Percentiles rank a stretch among this genome's conserved stretches.
Conservation (phyloP, 2,113 vertebrate species). For the Lonchura striata region DNA sequence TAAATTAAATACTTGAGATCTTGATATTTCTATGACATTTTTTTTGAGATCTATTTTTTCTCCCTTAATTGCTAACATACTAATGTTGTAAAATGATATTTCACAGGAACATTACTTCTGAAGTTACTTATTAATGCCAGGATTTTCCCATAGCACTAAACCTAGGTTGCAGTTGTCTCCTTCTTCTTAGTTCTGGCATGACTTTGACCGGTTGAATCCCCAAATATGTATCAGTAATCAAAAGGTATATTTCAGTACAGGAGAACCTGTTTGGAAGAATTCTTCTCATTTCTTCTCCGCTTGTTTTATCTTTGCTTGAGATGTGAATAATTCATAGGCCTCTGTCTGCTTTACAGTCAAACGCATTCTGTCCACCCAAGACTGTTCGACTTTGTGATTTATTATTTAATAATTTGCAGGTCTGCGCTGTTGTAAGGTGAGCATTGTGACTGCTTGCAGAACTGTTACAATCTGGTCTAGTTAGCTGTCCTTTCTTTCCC, state of each 20-base stretch:
- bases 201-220: slow-evolving; percentile 71
- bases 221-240: slow-evolving; percentile 76
- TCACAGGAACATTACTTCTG: slow-evolving; percentile 70
- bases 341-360: slow-evolving; percentile 87
- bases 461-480: slow-evolving; percentile 88
- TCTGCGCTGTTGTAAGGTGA: slow-evolving; percentile 84
- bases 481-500: slow-evolving; percentile 89
- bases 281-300: slow-evolving; percentile 79
- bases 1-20: slow-evolving; percentile 5
- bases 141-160: slow-evolving; percentile 70
- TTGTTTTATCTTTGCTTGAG: slow-evolving; percentile 86
- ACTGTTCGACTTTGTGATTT: slow-evolving; percentile 90
- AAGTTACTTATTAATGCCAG: slow-evolving; percentile 83
- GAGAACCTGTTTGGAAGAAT: slow-evolving; percentile 81
- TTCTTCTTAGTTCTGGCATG: slow-evolving; percentile 67
- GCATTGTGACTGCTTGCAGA: slow-evolving; percentile 84
- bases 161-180: slow-evolving; percentile 60
- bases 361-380: slow-evolving; percentile 87
- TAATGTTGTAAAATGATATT: slow-evolving; percentile 72
- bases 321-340: slow-evolving; percentile 88
- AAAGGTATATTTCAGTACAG: slow-evolving; percentile 80
- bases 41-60: not conserved
- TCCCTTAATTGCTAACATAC: slow-evolving; percentile 59
- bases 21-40: slow-evolving; percentile 6
- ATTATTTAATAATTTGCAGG: slow-evolving; percentile 93